phyloP scores from a whole-genome alignment of 2,888 invertebrate species.

The Branchipolynoe longqiensis region DNA sequence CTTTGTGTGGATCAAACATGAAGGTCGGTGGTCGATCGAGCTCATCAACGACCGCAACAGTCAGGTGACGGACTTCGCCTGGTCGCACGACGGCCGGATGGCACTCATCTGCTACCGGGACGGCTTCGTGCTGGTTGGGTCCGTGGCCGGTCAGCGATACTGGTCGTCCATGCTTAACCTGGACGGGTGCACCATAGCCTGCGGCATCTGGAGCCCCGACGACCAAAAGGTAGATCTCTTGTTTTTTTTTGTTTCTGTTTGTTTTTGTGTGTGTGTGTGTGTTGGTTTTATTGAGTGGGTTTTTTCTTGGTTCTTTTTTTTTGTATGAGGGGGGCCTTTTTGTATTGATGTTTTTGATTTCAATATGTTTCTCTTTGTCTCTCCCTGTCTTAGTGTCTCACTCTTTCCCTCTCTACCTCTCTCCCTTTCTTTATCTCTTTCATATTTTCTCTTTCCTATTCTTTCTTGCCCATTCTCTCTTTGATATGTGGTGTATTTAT shows the following conservation, averaged over 20 bases:
- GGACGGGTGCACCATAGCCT: slow-evolving; percentile 93
- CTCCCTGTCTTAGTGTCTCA: too few relatives aligned
- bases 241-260: background rate
- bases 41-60: slow-evolving; percentile 98
- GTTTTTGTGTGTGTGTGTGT: background rate
- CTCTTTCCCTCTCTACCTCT: too few relatives aligned
- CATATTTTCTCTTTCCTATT: too few relatives aligned
- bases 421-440: too few relatives aligned
- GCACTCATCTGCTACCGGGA: slow-evolving; percentile 99
- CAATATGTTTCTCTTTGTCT: too few relatives aligned
- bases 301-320: background rate
- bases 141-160: slow-evolving; percentile 97
- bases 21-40: slow-evolving; percentile 98
- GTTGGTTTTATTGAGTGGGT: background rate
- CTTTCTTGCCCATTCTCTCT: too few relatives aligned
- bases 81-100: slow-evolving; percentile 99
- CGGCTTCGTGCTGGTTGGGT: slow-evolving; percentile 98
- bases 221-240: slow-evolving; percentile 95
- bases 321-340: too few relatives aligned
- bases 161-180: slow-evolving; percentile 99
- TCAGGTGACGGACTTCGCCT: slow-evolving; percentile 95
- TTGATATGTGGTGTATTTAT: too few relatives aligned
- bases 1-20: slow-evolving; percentile 99
- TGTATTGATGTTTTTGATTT: too few relatives aligned
- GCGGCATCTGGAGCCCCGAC: slow-evolving; percentile 98